Evolutionary conservation across 92 coral and sea anemone species (phyloP), one percentile per base, ranked within the genome.

Genomic region (Paramuricea clavata): DNA sequence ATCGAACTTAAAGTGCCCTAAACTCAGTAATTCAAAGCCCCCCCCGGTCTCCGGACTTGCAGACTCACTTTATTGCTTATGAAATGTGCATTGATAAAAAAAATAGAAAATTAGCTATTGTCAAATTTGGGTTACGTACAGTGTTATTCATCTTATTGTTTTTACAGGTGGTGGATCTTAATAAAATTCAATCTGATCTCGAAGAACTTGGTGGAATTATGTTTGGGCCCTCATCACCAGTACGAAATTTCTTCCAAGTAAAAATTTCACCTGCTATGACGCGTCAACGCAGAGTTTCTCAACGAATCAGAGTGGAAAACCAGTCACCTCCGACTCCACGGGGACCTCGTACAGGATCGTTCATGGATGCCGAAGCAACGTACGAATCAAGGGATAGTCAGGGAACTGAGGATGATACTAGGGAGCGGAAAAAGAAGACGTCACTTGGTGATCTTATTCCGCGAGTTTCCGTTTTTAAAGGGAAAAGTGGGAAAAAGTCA

Each of bases 371-470:
- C 27, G 25, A 54, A 15, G 2, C 52, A 47, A 47, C 52, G 52
- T 15, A 15, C 13, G 52, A 47, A 54, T 54, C 62, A 0, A 1
- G 36, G 41, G 72, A 65, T 13, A 54, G 27, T 65, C 39, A 4
- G 3, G 35, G 39, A 1, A 25, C 1, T 3, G 39, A 31, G 36
- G 39, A 33, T 26, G 39, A 65, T 21, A 21, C 31, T 60, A 31
- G 32, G 2, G 72, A 65, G 12, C 22, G 31, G 19, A 33, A 65
- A 65, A 65, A 65, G 72, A 65, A 65, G 39, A 65, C 39, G 4
- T 65, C 72, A 5, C 72, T 65, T 5, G 39, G 72, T 28, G 72
- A 65, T 65, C 41, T 65, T 3, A 65, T 65, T 28, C 72, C 72
- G 13, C 17, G 21, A 33, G 31, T 65, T 25, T 65, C 72, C 41